Evolutionary conservation across 2,888 invertebrate species (phyloP), one percentile per base, ranked within the genome.

Genomic region (Volucella inanis): DNA sequence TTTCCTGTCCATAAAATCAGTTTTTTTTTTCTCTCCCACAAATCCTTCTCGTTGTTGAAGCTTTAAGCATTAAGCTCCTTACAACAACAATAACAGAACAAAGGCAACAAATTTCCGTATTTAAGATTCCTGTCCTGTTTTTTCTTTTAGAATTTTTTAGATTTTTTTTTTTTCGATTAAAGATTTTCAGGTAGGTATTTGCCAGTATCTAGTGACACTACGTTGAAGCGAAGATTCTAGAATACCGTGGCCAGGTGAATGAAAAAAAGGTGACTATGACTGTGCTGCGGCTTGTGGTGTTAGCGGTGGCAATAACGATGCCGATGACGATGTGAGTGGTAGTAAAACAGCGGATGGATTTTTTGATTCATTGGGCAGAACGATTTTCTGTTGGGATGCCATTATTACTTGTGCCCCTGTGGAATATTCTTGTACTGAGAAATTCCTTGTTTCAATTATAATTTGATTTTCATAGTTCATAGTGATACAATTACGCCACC

Each of bases 351-450:
- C 67, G 57, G 67, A 61, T 67, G 67, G 59, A 67, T 76, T 76
- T 76, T 67, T 67, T 76, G 76, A 67, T 76, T 76, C 76, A 76
- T 61, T 67, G 76, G 38, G 76, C 38, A 41, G 49, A 76, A 50
- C 67, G 45, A 67, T 67, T 67, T 76, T 59, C 55, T 59, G 67
- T 67, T 67, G 59, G 57, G 52, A 59, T 67, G 76, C 31, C 57
- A 67, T 76, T 59, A 41, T 49, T 57, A 41, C 75, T 55, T 2
- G 38, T 3, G 22, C 55, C 10, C 22, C 10, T 38, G 50, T 12
- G 12, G 39, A 14, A 4, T 22, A 18, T 15, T 18, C 54, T 52
- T 41, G 4, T 9, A 10, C 41, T 62, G 22, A 4, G 47, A 39
- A 74, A 64, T 41, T 49, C 14, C 39, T 64, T 49, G 39, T 49